phyloP scores from a whole-genome alignment of 2,113 vertebrate genomes.

The Corythoichthys intestinalis region DNA sequence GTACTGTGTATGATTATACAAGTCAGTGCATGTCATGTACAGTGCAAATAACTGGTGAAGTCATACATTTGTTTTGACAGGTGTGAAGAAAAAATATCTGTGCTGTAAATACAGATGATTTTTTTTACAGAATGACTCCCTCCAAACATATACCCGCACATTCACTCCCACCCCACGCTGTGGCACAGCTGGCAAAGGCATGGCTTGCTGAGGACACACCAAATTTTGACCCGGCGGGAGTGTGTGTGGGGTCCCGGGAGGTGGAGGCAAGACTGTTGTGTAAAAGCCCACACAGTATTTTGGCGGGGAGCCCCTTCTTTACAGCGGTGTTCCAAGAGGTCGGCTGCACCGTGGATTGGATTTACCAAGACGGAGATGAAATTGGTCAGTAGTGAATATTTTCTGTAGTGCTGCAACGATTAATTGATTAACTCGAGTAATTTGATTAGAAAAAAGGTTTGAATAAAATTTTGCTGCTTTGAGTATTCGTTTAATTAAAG shows the following conservation, averaged over 20 bases:
- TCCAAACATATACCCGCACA: slow-evolving; percentile 17
- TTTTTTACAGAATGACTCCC: slow-evolving; percentile 34
- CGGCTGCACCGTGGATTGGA: slow-evolving; percentile 78
- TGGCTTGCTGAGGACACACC: slow-evolving; percentile 83
- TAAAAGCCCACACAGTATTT: slow-evolving; percentile 71
- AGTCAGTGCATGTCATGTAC: too few relatives aligned
- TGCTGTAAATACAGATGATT: not conserved
- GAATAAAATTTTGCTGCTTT: too few relatives aligned
- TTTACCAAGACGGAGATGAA: slow-evolving; percentile 64
- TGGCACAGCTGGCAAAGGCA: slow-evolving; percentile 67
- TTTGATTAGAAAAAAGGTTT: too few relatives aligned
- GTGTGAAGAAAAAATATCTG: not conserved
- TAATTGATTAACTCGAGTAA: too few relatives aligned
- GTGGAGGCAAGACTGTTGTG: slow-evolving; percentile 66
- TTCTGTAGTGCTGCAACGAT: not conserved
- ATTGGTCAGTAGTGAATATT: slow-evolving; percentile 32
- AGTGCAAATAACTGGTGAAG: not conserved
- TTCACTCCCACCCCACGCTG: slow-evolving; percentile 60
- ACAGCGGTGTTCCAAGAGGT: slow-evolving; percentile 76
- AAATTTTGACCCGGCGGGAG: slow-evolving; percentile 70
- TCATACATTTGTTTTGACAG: not conserved
- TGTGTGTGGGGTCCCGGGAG: slow-evolving; percentile 64
- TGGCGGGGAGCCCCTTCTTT: slow-evolving; percentile 82
- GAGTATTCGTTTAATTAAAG: too few relatives aligned
- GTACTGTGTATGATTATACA: too few relatives aligned